Base-by-base conservation (phyloP, 2,888 invertebrate species). In the Caenorhabditis zanzibari region DNA sequence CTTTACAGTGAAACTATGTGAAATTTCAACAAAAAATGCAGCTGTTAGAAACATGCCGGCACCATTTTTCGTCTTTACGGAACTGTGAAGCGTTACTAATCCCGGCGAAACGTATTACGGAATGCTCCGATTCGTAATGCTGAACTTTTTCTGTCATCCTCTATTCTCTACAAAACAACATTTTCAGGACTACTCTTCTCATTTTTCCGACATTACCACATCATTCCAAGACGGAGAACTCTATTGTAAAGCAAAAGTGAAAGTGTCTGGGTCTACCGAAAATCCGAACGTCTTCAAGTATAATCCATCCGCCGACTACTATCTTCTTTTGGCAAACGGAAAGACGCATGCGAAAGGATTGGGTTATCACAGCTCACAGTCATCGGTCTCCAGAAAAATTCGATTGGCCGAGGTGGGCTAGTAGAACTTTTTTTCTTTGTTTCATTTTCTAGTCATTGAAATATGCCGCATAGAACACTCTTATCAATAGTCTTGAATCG, bases 311-410 rank as follows among this genome's bases (percentile, higher is more conserved):
- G 22, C 26, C 10, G 52, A 80, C n/a, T 86, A 86, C 32, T 64
- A 81, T 64, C 61, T 86, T 0, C 76, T 84, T 0, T 41, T 86
- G 63, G 86, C 77, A 4, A 82, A 80, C 26, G 86, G 86, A 49
- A 69, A 56, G 38, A 84, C 86, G 6, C 80, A 47, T 19, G 38
- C 73, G 1, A 64, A 58, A 28, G 82, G 82, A n/a, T 38, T 82
- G 24, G 56, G 52, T 24, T 77, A 61, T 66, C 82, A 82, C 26
- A 66, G 59, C 14, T 49, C 49, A 2, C 76, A 77, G 47, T 69
- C 71, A n/a, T 76, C 82, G 14, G 68, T 82, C 0, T 66, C 76
- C 3, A 52, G 76, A n/a, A 82, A 82, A 73, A 10, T 77, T 10
- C 49, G 64, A 16, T 44, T 82, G 12, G 59, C 75, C 0, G 75